Base-by-base conservation (phyloP, 2,888 invertebrate species). In the Ectemnius lituratus region DNA sequence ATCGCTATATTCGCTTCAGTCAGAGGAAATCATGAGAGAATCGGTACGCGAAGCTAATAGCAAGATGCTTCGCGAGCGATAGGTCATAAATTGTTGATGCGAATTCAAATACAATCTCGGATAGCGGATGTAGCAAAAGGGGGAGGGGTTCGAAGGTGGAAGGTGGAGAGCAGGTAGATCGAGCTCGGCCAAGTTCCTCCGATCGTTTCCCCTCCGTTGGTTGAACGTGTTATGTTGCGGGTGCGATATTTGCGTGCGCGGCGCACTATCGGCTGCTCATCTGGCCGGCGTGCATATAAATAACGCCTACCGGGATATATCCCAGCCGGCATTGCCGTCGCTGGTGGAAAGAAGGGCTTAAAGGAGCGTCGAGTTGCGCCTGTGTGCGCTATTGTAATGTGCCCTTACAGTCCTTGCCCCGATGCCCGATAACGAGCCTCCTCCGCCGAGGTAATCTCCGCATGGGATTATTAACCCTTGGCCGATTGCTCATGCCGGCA, bases 191-290 rank as follows among this genome's bases (percentile, higher is more conserved):
- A 70, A 76, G 70, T 76, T 76, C 67, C 71, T 77, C 63, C 70
- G 76, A 75, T 66, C 70, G 76, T 75, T 76, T 70, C 76, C 75
- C 70, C 75, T 75, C 37, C 37, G 37, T 46, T 76, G 67, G 75
- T 70, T 37, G 37, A 37, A 11, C 37, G 37, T 37, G 37, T 66
- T 59, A 20, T 71, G 69, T 80, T 70, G 60, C 56, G 73, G 37
- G 37, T 37, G 76, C 66, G 72, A 84, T 87, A 87, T 88, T 87
- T 85, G 85, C 85, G 80, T 85, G 84, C 76, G 18, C 37, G 37
- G 37, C 52, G 67, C 60, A 82, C 78, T 85, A 87, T 87, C 87
- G 83, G 81, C 71, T 84, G 86, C 84, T 84, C 85, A 86, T 86
- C 87, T 86, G 70, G 69, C 46, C 56, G 65, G 77, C 74, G 79